Base-by-base conservation (phyloP, 2,797 vertebrate genomes). In the Darevskia nairensis region DNA sequence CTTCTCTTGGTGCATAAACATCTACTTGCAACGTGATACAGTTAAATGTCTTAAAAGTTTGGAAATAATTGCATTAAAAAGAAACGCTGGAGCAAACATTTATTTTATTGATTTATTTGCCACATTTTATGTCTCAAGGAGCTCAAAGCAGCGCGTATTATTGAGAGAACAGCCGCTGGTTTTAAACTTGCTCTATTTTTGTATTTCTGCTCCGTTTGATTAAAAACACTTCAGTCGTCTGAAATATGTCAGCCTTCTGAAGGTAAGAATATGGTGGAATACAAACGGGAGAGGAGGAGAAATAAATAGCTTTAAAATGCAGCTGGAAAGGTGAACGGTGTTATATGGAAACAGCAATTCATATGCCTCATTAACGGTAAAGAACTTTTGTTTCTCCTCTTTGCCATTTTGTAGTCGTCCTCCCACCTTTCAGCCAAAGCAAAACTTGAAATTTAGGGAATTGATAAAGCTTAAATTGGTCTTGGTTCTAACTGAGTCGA, bases 401-500 rank as follows among this genome's bases (percentile, higher is more conserved):
- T 13, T 41, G 15, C 25, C 19, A 19, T 88, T 88, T 68, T 76
- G 11, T 25, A n/a, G n/a, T 35, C 9, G 10, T n/a, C 46, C 39
- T 46, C 19, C 39, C 61, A 10, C 44, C 9, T 85, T 85, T 46
- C 46, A 75, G 68, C 27, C 23, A 50, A 89, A 80, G 32, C 35
- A 69, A 66, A 68, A 13, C 19, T 44, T 66, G 71, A 80, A 90
- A 90, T 84, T 74, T 80, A 76, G 76, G 29, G 35, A 89, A 81
- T 2, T 69, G 35, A 59, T 6, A 81, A 86, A 72, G 86, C 88
- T 85, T 82, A 86, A 88, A 41, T 90, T 91, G 89, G 50, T 86
- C 39, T 92, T 69, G 61, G 79, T 91, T 88, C 75, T 72, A 90
- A 69, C 89, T 86, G 82, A 50, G 92, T 88, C 88, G 90, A 87